Base-by-base conservation (phyloP, 2,797 vertebrate species). In the Centropyge bicolor region DNA sequence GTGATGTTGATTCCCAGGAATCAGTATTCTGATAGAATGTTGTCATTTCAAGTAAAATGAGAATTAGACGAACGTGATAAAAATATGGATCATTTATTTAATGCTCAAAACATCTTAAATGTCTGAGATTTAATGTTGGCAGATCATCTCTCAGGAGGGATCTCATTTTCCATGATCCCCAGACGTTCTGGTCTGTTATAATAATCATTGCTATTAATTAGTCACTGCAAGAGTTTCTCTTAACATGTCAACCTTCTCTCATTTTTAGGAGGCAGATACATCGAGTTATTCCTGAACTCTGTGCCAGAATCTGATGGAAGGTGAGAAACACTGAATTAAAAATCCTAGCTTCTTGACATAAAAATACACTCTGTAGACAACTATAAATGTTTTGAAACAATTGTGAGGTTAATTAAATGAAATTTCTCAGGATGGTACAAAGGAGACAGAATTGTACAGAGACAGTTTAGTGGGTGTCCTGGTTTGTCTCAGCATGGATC, bases 241-340 rank as follows among this genome's bases (percentile, higher is more conserved):
- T 6, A 8, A 40, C 8, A 0, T 57, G 8, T 67, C 16, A 24
- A 60, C 3, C 2, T 41, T 45, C 1, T 65, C 0, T 69, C 0
- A 14, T 81, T 66, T 83, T 74, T 77, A 99, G 98, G 96, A 14
- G 86, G 92, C 56, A 75, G 96, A 76, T 97, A 97, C 85, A 89
- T 99, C 20, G 95, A 99, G 84, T 88, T 99, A 67, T 97, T 96
- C 88, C 95, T 99, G 88, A 98, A 98, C 70, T 95, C 97, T 6
- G 10, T 2, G 4, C 3, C 61, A 4, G 45, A 77, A 0, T 57
- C 6, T 20, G 52, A 77, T 0, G 0, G 71, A 38, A 71, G 76
- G 79, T 85, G 69, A 89, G 73, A 77, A 74, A 45, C 54, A n/a
- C n/a, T 22, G 6, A 62, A 11, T 48, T 14, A 49, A 0, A 56